Evolutionary conservation across 2,113 vertebrate genomes (phyloP).

Genomic region (Triplophysa siluroides): DNA sequence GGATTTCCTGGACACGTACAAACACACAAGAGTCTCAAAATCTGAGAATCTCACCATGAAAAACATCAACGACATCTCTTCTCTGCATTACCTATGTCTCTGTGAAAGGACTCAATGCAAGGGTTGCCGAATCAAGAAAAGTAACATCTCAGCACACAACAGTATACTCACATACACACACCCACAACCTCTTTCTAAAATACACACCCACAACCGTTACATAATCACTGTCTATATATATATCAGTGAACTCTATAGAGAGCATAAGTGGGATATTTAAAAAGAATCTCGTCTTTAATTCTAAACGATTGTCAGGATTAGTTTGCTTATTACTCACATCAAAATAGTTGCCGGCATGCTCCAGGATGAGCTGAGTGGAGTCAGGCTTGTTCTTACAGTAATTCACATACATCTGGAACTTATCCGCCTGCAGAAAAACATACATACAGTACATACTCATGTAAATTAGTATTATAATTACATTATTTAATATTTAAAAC

Average conservation of each 20-base stretch:
- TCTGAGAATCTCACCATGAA: neutral
- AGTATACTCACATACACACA: neutral
- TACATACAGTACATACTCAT: neutral
- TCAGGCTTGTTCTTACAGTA: conserved; percentile 99
- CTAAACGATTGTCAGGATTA: neutral
- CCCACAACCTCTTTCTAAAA: neutral
- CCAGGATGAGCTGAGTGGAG: conserved; percentile 95
- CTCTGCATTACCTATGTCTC: no score
- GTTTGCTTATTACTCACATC: conserved; percentile 82
- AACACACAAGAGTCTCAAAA: neutral
- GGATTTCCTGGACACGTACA: conserved; percentile 84
- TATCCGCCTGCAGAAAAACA: conserved; percentile 84
- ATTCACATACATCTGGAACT: conserved; percentile 99
- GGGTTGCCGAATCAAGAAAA: neutral
- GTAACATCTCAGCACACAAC: neutral
- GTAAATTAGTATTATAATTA: neutral
- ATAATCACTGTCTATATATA: conserved; percentile 16
- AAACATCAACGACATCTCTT: neutral
- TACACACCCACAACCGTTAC: neutral
- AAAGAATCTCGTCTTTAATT: neutral
- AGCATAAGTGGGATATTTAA: neutral
- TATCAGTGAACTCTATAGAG: neutral
- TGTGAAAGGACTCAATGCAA: no score
- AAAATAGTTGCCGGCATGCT: conserved; percentile 95
- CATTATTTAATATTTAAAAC: neutral